Base-by-base conservation (phyloP, 2,888 invertebrate species). In the Mesorhabditis spiculigera region DNA sequence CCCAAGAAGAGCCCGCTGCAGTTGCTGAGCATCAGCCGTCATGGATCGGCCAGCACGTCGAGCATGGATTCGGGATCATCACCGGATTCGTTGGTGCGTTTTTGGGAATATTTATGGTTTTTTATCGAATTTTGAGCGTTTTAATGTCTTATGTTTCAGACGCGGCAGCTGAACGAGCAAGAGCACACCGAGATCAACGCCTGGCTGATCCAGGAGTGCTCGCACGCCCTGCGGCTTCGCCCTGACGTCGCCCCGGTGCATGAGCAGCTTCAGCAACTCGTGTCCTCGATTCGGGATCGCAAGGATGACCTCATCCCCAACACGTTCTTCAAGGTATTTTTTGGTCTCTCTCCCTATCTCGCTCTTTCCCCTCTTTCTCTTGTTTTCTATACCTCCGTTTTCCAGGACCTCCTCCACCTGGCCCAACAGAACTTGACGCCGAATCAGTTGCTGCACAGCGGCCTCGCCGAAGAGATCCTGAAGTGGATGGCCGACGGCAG, bases 371-470 rank as follows among this genome's bases (percentile, higher is more conserved):
- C 28, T 28, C 28, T 28, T 3, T 28, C 28, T 28, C 28, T 28
- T n/a, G n/a, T n/a, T 28, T 28, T 28, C 28, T 28, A 28, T 28
- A 28, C 28, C 28, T 28, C 58, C n/a, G 8, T 50, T n/a, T 50
- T 50, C 58, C 8, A 50, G 58, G 58, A 50, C 10, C 58, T 50
- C 58, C 8, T 50, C n/a, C 8, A 50, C 8, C n/a, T 50, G 58
- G 58, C 58, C n/a, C 8, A n/a, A 50, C 58, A 50, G n/a, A 50
- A 50, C n/a, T 50, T 50, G 58, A n/a, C 58, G 8, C 58, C 58
- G 58, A 50, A 50, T 50, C 58, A 50, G n/a, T 13, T 50, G 8
- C n/a, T 50, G 58, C 8, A 50, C 10, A 50, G 58, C 58, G 58
- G 58, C 8, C n/a, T 50, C 10, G 10, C 8, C 8, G 58, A 50